Conservation (phyloP, 2,888 invertebrate genomes). For the Notocelia uddmanniana region DNA sequence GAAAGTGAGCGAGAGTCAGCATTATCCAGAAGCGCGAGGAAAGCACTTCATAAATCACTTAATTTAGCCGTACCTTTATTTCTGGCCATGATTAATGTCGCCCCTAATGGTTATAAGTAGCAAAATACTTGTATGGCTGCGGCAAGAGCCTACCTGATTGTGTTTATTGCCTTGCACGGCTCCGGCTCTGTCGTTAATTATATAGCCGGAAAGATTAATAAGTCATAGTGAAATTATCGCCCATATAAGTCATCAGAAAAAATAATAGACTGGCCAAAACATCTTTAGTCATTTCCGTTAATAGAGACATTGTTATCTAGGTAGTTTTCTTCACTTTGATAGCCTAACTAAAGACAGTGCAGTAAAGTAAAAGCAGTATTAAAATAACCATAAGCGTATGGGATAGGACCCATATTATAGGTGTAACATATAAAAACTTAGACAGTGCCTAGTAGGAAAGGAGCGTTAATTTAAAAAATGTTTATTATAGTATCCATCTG, state of each 20-base stretch:
- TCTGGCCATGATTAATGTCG: conserved; percentile 51
- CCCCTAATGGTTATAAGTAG: conserved; percentile 42
- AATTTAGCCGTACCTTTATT: conserved; percentile 51
- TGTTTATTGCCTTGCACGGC: conserved; percentile 32
- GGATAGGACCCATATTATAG: too few species aligned
- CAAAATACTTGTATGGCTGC: conserved; percentile 33
- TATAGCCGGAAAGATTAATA: neutral
- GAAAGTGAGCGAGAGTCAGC: conserved; percentile 52
- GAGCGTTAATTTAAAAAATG: too few species aligned
- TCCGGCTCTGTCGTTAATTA: conserved; percentile 35
- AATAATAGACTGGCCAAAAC: neutral
- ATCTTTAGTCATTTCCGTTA: neutral
- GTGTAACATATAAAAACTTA: too few species aligned
- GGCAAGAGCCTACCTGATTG: conserved; percentile 28
- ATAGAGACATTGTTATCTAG: neutral
- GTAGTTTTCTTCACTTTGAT: too few species aligned
- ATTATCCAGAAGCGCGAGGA: conserved; percentile 50
- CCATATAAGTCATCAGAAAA: conserved; percentile 12
- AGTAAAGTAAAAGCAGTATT: too few species aligned
- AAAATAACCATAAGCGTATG: too few species aligned
- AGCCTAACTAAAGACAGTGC: too few species aligned
- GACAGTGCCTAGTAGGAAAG: too few species aligned
- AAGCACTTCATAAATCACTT: conserved; percentile 53
- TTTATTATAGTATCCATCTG: too few species aligned
- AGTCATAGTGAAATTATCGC: conserved; percentile 3